Evolutionary conservation across 2,113 vertebrate species (phyloP).

Genomic region (Laticauda laticaudata): DNA sequence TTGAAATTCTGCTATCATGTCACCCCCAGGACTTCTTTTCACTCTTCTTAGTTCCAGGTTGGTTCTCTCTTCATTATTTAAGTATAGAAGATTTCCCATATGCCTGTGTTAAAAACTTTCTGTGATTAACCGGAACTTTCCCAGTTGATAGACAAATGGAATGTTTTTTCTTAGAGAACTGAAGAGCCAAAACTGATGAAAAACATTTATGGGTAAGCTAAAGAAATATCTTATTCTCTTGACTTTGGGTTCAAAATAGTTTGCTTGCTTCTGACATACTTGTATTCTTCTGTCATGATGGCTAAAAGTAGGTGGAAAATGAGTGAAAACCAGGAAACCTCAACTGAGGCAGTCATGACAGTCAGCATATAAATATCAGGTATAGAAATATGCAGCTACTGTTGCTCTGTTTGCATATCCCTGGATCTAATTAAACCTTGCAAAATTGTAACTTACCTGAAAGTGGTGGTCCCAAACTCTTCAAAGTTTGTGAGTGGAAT

Average conservation of each 20-base stretch:
- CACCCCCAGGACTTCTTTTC: too few relatives aligned
- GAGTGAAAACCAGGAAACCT: background rate
- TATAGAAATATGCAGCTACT: background rate
- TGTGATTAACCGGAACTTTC: background rate
- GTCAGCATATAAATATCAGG: background rate
- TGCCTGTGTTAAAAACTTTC: background rate
- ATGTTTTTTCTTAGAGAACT: background rate
- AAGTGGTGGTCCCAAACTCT: background rate
- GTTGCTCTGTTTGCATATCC: background rate
- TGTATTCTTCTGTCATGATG: background rate
- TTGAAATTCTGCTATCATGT: too few relatives aligned
- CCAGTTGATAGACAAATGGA: background rate
- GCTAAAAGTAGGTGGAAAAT: background rate
- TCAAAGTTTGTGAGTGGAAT: background rate
- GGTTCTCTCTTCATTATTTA: too few relatives aligned
- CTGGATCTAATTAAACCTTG: background rate
- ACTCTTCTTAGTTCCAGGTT: too few relatives aligned
- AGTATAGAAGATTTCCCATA: background rate
- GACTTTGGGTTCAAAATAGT: background rate
- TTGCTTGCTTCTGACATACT: background rate
- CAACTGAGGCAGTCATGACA: background rate
- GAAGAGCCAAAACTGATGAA: background rate
- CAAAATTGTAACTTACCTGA: background rate
- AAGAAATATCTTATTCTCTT: background rate
- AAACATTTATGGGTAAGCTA: background rate